Conservation (phyloP, 2,113 vertebrate genomes). For the Cygnus atratus region DNA sequence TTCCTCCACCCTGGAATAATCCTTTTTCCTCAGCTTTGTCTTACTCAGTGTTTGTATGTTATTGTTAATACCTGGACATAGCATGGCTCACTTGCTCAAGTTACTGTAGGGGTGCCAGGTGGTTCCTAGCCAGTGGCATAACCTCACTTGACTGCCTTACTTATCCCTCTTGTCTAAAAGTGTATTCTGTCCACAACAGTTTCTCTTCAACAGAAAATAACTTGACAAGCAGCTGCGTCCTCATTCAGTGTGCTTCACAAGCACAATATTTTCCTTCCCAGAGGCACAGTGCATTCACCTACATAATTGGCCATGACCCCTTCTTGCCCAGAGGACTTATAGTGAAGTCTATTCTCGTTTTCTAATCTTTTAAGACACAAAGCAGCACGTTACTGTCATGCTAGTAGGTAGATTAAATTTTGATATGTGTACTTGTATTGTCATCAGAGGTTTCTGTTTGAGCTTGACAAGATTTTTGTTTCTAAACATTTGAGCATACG, state of each 20-base stretch:
- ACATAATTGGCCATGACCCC: conserved; percentile 32
- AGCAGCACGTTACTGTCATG: conserved; percentile 13
- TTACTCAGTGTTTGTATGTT: background rate
- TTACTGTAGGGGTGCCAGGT: background rate
- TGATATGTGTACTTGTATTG: conserved; percentile 55
- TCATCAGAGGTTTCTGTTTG: conserved; percentile 28
- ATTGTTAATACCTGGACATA: background rate
- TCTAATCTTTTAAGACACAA: conserved; percentile 7
- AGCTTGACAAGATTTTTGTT: conserved; percentile 55
- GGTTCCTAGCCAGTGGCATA: background rate
- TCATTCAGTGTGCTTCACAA: background rate
- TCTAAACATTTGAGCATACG: conserved; percentile 47
- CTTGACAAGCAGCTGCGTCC: conserved; percentile 17
- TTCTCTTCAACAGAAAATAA: background rate
- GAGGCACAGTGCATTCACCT: conserved; percentile 39
- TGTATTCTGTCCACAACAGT: background rate
- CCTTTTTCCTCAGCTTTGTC: background rate
- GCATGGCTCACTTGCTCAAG: background rate
- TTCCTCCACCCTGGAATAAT: background rate
- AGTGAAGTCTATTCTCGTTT: background rate
- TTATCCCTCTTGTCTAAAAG: background rate
- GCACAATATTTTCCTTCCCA: conserved; percentile 2
- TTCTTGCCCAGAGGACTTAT: background rate
- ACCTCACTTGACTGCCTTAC: background rate
- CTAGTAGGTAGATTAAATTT: conserved; percentile 54